Percentiles rank a stretch among this genome's conserved stretches.
These are phyloP conservation scores for Scyliorhinus canicula DNA, from an alignment of 2,797 vertebrate genomes.

Conservation along the genomic window DNA sequence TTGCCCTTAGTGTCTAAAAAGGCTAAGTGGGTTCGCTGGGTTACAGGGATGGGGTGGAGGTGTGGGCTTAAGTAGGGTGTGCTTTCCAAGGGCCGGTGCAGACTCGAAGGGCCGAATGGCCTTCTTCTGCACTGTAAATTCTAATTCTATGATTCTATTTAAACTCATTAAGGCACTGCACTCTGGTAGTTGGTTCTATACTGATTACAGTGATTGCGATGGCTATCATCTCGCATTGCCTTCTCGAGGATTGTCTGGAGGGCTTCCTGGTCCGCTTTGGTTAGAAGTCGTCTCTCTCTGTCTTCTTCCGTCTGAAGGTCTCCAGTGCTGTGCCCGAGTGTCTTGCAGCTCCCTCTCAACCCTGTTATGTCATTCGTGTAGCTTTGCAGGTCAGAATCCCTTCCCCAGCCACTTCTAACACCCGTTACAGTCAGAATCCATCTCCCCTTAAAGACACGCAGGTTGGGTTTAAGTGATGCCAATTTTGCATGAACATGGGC, in stretches of 20 bases:
- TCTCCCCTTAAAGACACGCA: not conserved
- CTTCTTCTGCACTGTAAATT: too few species aligned
- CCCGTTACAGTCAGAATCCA: not conserved
- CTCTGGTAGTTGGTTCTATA: not conserved
- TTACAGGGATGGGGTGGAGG: too few species aligned
- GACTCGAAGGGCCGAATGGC: too few species aligned
- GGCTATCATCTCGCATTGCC: not conserved
- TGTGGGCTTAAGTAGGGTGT: too few species aligned
- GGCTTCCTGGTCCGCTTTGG: not conserved
- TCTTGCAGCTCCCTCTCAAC: not conserved
- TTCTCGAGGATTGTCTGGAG: not conserved
- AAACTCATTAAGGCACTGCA: not conserved
- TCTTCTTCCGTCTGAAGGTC: too few species aligned
- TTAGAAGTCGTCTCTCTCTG: not conserved
- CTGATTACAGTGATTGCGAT: not conserved
- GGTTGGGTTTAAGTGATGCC: not conserved
- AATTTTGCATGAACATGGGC: not conserved
- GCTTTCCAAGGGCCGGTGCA: too few species aligned
- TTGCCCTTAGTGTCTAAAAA: too few species aligned
- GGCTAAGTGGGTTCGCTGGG: too few species aligned
- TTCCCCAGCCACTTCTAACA: not conserved
- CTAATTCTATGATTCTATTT: not conserved
- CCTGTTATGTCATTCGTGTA: not conserved
- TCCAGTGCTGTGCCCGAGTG: not conserved
- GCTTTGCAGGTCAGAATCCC: not conserved